These are phyloP conservation scores for Drosophila dunni DNA, from an alignment of 1,140 invertebrate genomes.

Conservation along the genomic window DNA sequence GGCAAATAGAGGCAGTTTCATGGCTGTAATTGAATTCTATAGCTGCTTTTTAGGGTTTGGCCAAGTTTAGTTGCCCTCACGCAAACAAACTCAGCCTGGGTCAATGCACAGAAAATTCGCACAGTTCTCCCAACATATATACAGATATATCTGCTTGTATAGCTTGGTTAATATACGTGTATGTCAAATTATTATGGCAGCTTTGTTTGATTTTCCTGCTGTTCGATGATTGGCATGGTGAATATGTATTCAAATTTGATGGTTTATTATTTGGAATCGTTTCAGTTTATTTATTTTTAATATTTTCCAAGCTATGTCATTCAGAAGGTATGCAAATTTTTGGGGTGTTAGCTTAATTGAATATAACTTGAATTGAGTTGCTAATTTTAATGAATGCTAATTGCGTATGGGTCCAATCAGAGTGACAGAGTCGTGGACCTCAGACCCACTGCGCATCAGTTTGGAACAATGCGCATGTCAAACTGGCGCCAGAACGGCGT, in stretches of 20 bases:
- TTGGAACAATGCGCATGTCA: slow-evolving; percentile 66
- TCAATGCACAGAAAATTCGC: slow-evolving; percentile 30
- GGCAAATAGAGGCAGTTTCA: background rate
- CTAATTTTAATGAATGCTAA: slow-evolving; percentile 27
- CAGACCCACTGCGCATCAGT: slow-evolving; percentile 37
- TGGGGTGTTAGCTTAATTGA: slow-evolving; percentile 18
- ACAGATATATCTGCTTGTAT: background rate
- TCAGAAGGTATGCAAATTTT: slow-evolving; percentile 3
- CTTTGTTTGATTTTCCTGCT: slow-evolving; percentile 20
- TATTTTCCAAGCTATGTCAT: slow-evolving; percentile 28
- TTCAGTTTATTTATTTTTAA: slow-evolving; percentile 27
- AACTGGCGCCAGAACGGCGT: slow-evolving; percentile 73
- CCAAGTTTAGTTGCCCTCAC: slow-evolving; percentile 15
- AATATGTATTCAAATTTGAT: slow-evolving; percentile 23
- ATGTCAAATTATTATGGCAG: slow-evolving; percentile 19
- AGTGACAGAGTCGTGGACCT: slow-evolving; percentile 18
- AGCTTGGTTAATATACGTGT: background rate
- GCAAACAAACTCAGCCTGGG: slow-evolving; percentile 25
- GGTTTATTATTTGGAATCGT: slow-evolving; percentile 30
- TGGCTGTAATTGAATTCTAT: slow-evolving; percentile 3
- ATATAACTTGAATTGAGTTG: slow-evolving; percentile 4
- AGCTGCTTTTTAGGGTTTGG: slow-evolving; percentile 28
- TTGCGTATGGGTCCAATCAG: background rate
- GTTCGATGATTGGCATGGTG: slow-evolving; percentile 37
- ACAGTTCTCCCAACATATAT: slow-evolving; percentile 16